Conservation (phyloP, 2,113 vertebrate genomes). For the Mirza zaza region DNA sequence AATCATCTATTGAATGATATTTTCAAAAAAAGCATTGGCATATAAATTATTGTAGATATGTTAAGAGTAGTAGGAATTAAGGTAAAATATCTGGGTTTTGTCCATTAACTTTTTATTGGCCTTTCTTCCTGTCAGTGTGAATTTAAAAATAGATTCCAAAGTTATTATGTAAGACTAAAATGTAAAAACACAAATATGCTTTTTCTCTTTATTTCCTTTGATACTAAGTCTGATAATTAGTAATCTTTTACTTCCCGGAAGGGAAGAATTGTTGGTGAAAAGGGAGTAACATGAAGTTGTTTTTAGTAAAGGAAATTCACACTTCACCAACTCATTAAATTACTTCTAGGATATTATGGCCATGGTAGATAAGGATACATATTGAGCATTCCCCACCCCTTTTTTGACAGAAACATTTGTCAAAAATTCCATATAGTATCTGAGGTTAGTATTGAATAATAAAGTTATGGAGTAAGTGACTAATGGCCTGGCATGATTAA, state of each 20-base stretch:
- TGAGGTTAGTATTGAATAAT: slow-evolving; percentile 60
- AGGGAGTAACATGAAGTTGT: slow-evolving; percentile 56
- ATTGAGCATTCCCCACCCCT: not conserved
- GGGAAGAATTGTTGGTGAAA: slow-evolving; percentile 31
- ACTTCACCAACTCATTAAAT: slow-evolving; percentile 38
- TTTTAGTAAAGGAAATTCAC: slow-evolving; percentile 72
- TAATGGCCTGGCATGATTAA: slow-evolving; percentile 60
- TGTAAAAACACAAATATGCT: slow-evolving; percentile 23
- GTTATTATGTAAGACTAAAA: slow-evolving; percentile 36
- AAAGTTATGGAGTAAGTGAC: slow-evolving; percentile 71
- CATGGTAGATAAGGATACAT: slow-evolving; percentile 63
- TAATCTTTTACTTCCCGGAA: not conserved
- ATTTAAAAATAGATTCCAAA: slow-evolving; percentile 58
- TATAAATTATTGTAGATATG: slow-evolving; percentile 16
- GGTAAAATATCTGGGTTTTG: slow-evolving; percentile 17
- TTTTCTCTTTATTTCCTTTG: slow-evolving; percentile 34
- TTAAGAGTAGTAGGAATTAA: slow-evolving; percentile 30
- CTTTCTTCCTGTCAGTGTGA: slow-evolving; percentile 50
- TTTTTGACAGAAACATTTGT: slow-evolving; percentile 52
- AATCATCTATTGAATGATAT: not conserved
- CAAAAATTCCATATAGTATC: slow-evolving; percentile 74
- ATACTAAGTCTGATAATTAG: not conserved
- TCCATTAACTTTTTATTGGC: slow-evolving; percentile 52
- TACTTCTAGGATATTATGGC: slow-evolving; percentile 63
- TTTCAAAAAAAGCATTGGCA: not conserved